A percentile compares a stretch with the other conserved stretches of the same genome.
phyloP scores from a whole-genome alignment of 2,888 invertebrate genomes.

The Andrena trimmerana region DNA sequence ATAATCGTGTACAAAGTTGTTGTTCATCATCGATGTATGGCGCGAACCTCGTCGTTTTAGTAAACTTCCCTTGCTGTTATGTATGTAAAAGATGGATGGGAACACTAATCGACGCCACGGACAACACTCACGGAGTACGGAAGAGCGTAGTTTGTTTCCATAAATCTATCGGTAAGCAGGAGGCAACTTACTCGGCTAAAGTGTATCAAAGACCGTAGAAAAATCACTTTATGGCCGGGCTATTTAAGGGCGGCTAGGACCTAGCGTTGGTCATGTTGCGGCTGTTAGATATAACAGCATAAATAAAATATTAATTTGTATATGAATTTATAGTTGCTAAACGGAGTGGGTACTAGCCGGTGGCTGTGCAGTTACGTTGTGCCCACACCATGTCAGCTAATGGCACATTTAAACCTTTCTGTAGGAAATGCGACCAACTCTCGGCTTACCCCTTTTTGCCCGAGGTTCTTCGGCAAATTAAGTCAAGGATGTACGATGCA shows the following conservation, averaged over 20 bases:
- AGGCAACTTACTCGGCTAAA: neutral
- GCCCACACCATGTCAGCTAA: conserved; percentile 30
- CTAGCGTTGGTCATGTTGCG: conserved; percentile 18
- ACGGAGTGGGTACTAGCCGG: conserved; percentile 2
- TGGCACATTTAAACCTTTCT: conserved; percentile 11
- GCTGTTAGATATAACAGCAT: conserved; percentile 34
- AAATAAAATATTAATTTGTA: conserved; percentile 48
- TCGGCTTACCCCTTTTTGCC: neutral
- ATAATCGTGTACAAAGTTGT: neutral
- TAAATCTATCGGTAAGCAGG: neutral
- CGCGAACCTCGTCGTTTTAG: neutral
- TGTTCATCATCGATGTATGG: neutral
- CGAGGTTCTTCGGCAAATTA: conserved; percentile 17
- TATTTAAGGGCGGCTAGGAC: neutral
- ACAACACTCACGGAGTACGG: neutral
- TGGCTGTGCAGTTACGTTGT: conserved; percentile 10
- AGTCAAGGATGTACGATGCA: conserved; percentile 14
- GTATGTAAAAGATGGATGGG: neutral
- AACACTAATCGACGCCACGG: neutral
- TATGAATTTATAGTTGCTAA: conserved; percentile 47
- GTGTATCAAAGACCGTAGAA: neutral
- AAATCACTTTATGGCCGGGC: neutral
- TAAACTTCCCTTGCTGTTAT: neutral
- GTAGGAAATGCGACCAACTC: conserved; percentile 6
- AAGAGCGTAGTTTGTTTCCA: conserved; percentile 25